Evolutionary conservation across 2,113 vertebrate species (phyloP), one percentile per base, ranked within the genome.

Genomic region (Ictalurus punctatus): DNA sequence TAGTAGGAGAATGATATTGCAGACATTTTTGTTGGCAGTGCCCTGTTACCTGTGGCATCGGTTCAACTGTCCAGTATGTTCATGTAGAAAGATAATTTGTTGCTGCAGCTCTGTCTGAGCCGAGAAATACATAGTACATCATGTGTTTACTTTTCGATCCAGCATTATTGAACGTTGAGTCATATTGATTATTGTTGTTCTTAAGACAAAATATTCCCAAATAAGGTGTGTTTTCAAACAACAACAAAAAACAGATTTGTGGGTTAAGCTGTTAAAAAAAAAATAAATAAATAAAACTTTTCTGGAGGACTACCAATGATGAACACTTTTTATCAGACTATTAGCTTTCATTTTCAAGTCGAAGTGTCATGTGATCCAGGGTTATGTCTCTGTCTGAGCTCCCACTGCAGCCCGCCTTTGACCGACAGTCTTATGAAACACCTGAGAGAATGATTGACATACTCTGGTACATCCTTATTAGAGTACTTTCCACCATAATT

Each of bases 381-480:
- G 30, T 82, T 59, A 59, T 59, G 56, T 37, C 17, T 82, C 21
- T 82, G 52, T 82, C 16, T 34, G 27, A 59, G 63, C 71, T 61
- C 59, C 17, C 80, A 85, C 82, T 52, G 21, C 76, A 67, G 27
- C 61, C 25, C 19, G 3, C 9, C 52, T 48, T n/a, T 90, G 81
- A 83, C 67, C 71, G 59, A 80, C 88, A 91, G 84, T 80, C 74
- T 90, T 67, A 89, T 92, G 94, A 93, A 94, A 93, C 96, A 96
- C 96, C 97, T 97, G 91, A 90, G 95, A 96, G 96, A 95, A 90
- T 96, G 96, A 97, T 98, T 99, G 97, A 97, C 98, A 98, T 97
- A 94, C 96, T 95, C 90, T 95, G 95, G 96, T 96, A 97, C 97
- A 96, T 97, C 97, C 97, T 98, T 98, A 98, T 99, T 98, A 97